A percentile compares a stretch with the other conserved stretches of the same genome.
phyloP scores from a whole-genome alignment of 2,888 invertebrate genomes.

The Erebia ligea region DNA sequence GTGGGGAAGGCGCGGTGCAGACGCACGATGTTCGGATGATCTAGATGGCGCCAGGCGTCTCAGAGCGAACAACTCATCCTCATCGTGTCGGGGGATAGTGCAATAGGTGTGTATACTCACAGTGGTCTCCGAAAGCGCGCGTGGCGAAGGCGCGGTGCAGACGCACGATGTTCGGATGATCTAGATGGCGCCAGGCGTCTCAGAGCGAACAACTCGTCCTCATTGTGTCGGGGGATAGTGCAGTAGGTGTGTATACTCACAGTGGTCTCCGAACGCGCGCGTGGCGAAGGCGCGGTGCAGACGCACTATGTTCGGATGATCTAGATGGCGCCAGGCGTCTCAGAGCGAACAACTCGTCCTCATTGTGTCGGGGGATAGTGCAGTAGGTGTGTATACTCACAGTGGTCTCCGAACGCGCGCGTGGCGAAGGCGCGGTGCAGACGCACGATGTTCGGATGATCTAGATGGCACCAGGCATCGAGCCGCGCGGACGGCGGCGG shows the following conservation, averaged over 20 bases:
- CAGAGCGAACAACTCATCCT: no score
- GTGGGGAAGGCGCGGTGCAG: no score
- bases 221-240: no score
- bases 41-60: no score
- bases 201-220: no score
- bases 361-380: no score
- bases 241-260: no score
- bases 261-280: slow-evolving; percentile 97
- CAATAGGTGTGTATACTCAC: no score
- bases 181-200: slow-evolving; percentile 97
- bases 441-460: slow-evolving; percentile 97
- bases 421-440: slow-evolving; percentile 97
- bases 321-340: slow-evolving; percentile 97
- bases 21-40: no score
- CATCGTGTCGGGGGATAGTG: no score
- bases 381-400: slow-evolving; percentile 80
- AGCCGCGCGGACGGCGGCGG: slow-evolving; percentile 81
- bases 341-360: no score
- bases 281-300: slow-evolving; percentile 97
- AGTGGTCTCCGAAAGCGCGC: slow-evolving; percentile 97
- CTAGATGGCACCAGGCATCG: slow-evolving; percentile 97
- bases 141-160: slow-evolving; percentile 97
- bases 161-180: slow-evolving; percentile 97
- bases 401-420: slow-evolving; percentile 97
- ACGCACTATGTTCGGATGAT: slow-evolving; percentile 97